Conservation (phyloP, 1,140 invertebrate species). For the Caerostris darwini region DNA sequence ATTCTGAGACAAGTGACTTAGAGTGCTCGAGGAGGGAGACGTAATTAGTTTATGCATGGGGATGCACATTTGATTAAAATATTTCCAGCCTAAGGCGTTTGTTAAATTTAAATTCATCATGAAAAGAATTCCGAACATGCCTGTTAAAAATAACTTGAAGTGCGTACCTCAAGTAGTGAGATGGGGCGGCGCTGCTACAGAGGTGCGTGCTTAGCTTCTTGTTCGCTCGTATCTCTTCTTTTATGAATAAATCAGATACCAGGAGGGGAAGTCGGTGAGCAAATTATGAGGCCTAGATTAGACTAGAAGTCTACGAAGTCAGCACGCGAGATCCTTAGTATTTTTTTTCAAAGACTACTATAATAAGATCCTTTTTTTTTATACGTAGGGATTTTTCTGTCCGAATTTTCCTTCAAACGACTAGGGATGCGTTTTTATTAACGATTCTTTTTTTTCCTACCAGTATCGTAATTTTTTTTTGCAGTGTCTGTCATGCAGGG, state of each 20-base stretch:
- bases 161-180: neutral
- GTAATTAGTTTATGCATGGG: slow-evolving; percentile 63
- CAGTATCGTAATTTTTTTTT: neutral
- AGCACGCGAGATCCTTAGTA: neutral
- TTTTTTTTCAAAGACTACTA: neutral
- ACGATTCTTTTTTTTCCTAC: neutral
- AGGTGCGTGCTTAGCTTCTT: neutral
- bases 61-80: slow-evolving; percentile 56
- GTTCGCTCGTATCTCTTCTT: neutral
- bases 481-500: neutral
- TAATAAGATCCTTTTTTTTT: no score
- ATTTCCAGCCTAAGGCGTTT: neutral
- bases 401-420: neutral
- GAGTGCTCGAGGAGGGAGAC: neutral
- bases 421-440: neutral
- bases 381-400: neutral
- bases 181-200: neutral
- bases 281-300: slow-evolving; percentile 37
- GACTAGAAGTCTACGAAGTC: neutral
- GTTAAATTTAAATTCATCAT: slow-evolving; percentile 4
- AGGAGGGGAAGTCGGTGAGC: neutral
- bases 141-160: slow-evolving; percentile 1
- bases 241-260: slow-evolving; percentile 44
- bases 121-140: slow-evolving; percentile 15
- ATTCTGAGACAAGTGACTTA: neutral